These are phyloP conservation scores for Scaptomyza hsui DNA, from an alignment of 1,140 invertebrate genomes.

Conservation along the genomic window DNA sequence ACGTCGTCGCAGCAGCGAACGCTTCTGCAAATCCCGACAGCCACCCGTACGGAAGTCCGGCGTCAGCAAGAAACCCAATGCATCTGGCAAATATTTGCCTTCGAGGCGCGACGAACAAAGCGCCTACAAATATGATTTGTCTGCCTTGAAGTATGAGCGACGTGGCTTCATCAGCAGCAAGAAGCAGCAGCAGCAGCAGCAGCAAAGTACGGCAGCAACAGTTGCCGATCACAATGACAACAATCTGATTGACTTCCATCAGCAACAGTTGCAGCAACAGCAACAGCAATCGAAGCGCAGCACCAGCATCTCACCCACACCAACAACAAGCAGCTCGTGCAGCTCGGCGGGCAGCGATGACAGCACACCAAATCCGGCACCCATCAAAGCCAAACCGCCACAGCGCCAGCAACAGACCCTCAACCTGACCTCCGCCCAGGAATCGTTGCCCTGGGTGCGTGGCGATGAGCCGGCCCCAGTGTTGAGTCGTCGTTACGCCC, in stretches of 20 bases:
- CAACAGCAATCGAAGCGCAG: slow-evolving; percentile 54
- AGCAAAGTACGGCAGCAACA: slow-evolving; percentile 29
- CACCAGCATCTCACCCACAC: slow-evolving; percentile 57
- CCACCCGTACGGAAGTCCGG: slow-evolving; percentile 79
- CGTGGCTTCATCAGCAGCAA: slow-evolving; percentile 80
- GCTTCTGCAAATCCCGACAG: slow-evolving; percentile 80
- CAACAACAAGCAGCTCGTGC: slow-evolving; percentile 70
- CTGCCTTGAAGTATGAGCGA: slow-evolving; percentile 77
- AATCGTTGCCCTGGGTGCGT: slow-evolving; percentile 79
- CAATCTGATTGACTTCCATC: slow-evolving; percentile 81
- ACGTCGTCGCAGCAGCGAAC: slow-evolving; percentile 77
- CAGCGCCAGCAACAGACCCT: slow-evolving; percentile 58
- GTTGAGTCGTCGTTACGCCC: slow-evolving; percentile 77
- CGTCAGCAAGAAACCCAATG: slow-evolving; percentile 66
- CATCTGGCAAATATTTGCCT: slow-evolving; percentile 66
- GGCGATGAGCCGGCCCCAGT: slow-evolving; percentile 78
- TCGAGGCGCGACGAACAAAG: slow-evolving; percentile 73
- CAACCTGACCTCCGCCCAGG: slow-evolving; percentile 72
- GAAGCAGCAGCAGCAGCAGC: slow-evolving; percentile 65
- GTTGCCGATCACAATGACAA: slow-evolving; percentile 80
- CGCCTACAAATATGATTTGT: slow-evolving; percentile 80
- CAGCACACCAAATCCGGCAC: slow-evolving; percentile 57
- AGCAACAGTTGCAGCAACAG: slow-evolving; percentile 48
- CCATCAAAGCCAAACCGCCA: slow-evolving; percentile 59
- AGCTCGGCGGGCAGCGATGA: slow-evolving; percentile 75